Evolutionary conservation across 1,140 invertebrate species (phyloP).

Genomic region (Heliconius eleuchia): DNA sequence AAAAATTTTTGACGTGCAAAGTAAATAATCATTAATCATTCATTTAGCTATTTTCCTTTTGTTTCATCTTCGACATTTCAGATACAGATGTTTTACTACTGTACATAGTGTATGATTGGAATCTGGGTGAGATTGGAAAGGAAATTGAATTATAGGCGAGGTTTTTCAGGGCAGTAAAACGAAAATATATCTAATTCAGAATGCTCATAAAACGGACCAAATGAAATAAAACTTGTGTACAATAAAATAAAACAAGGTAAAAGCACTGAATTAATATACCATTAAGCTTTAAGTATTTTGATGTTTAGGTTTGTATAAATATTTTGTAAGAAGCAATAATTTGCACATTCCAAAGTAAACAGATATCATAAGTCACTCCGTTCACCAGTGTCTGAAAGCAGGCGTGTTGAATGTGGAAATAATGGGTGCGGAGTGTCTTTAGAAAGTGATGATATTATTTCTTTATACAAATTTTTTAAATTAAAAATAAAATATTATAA

Average conservation of each 20-base stretch:
- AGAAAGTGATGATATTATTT: too few relatives aligned
- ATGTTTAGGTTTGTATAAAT: not conserved
- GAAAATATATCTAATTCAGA: constrained; percentile 12
- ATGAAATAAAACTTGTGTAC: constrained; percentile 17
- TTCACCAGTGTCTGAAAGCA: too few relatives aligned
- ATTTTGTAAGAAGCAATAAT: too few relatives aligned
- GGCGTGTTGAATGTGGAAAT: too few relatives aligned
- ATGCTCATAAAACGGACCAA: constrained; percentile 15
- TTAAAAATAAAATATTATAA: too few relatives aligned
- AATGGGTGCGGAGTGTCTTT: too few relatives aligned
- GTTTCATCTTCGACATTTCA: not conserved
- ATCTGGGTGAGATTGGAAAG: constrained; percentile 21
- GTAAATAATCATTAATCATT: too few relatives aligned
- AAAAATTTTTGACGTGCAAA: too few relatives aligned
- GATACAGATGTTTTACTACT: not conserved
- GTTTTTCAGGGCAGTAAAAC: constrained; percentile 19
- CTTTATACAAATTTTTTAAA: too few relatives aligned
- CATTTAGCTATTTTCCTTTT: too few relatives aligned
- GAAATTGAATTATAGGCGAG: constrained; percentile 22
- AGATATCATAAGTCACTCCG: too few relatives aligned
- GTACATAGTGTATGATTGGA: constrained; percentile 2
- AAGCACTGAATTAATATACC: not conserved
- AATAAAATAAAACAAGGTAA: constrained; percentile 3
- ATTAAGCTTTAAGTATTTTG: not conserved
- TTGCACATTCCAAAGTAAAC: too few relatives aligned